phyloP scores from a whole-genome alignment of 2,888 invertebrate genomes.

The Carterocephalus palaemon region DNA sequence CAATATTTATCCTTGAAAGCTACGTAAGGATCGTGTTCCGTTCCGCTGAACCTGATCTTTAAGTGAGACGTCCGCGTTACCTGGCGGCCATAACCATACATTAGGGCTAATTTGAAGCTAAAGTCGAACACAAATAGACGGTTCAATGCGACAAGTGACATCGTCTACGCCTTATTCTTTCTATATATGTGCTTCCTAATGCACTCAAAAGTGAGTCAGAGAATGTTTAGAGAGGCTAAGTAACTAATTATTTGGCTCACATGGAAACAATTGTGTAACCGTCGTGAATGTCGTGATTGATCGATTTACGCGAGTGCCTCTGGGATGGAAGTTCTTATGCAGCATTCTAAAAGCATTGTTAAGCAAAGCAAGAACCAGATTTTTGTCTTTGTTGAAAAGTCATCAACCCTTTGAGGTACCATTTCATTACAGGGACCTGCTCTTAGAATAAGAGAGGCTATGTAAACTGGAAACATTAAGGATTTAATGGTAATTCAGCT shows the following conservation, averaged over 20 bases:
- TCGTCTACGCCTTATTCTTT: conserved; percentile 12
- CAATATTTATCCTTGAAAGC: conserved; percentile 22
- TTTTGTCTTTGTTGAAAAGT: too few species aligned
- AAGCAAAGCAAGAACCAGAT: not conserved
- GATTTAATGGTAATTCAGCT: too few species aligned
- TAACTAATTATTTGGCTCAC: conserved; percentile 16
- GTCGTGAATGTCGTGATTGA: conserved; percentile 17
- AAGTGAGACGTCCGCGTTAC: conserved; percentile 19
- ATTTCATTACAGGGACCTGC: too few species aligned
- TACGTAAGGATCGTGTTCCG: conserved; percentile 21
- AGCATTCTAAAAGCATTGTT: conserved; percentile 4
- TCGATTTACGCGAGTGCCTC: conserved; percentile 8
- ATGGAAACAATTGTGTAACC: conserved; percentile 13
- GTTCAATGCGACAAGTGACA: conserved; percentile 23
- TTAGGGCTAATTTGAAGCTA: conserved; percentile 21
- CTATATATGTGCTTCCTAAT: conserved; percentile 11
- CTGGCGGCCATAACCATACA: conserved; percentile 20
- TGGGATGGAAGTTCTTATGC: conserved; percentile 1
- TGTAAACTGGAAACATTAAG: too few species aligned
- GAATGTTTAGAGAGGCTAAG: conserved; percentile 11
- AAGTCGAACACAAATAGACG: conserved; percentile 18
- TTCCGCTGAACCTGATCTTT: conserved; percentile 14
- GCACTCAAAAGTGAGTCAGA: conserved; percentile 9
- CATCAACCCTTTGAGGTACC: too few species aligned
- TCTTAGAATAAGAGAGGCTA: too few species aligned